Evolutionary conservation across 2,113 vertebrate genomes (phyloP).

Genomic region (Galemys pyrenaicus): DNA sequence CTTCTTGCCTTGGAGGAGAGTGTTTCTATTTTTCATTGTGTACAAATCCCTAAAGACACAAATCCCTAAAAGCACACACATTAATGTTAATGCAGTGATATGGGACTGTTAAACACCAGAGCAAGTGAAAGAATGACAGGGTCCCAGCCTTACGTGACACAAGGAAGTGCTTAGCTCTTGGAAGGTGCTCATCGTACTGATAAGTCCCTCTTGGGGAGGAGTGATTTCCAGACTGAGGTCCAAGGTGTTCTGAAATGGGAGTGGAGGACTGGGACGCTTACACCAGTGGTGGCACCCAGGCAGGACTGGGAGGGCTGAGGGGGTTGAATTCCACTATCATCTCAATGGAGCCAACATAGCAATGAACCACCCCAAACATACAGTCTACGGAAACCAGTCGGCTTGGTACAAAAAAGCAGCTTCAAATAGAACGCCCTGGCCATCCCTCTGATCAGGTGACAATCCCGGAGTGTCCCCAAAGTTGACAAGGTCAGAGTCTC

Average conservation of each 20-base stretch:
- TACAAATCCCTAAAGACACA: constrained; percentile 35
- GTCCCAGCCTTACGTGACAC: neutral
- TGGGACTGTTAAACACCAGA: neutral
- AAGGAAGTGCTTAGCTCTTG: neutral
- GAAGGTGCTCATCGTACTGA: neutral
- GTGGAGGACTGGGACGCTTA: neutral
- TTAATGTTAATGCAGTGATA: neutral
- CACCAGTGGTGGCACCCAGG: neutral
- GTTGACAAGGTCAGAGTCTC: neutral
- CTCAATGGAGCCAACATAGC: neutral
- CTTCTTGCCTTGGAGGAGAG: neutral
- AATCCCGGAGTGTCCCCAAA: neutral
- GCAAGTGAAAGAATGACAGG: neutral
- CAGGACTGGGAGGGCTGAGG: neutral
- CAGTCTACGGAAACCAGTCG: neutral
- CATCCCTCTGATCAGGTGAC: neutral
- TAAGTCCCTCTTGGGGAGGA: neutral
- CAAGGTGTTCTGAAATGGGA: neutral
- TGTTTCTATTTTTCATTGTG: constrained; percentile 51
- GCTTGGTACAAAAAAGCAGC: neutral
- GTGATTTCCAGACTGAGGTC: neutral
- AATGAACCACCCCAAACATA: neutral
- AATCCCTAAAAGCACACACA: constrained; percentile 26
- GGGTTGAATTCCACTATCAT: neutral
- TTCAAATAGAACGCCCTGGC: neutral